These are phyloP conservation scores for Syngnathus acus DNA, from an alignment of 2,797 vertebrate genomes.

Conservation along the genomic window DNA sequence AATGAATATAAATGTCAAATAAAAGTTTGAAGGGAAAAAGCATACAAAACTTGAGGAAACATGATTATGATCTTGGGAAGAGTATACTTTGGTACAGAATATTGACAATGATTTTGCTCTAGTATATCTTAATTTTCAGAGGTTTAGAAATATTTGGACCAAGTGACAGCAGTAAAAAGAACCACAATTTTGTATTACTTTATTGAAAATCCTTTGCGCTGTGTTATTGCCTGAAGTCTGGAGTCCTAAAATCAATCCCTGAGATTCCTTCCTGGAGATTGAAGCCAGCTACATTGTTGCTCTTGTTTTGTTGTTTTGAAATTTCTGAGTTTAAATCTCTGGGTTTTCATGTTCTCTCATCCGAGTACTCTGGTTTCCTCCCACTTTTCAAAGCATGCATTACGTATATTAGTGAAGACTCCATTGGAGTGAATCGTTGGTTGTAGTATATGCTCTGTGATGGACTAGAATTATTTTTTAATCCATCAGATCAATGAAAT, in stretches of 20 bases:
- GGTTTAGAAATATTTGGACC: background rate
- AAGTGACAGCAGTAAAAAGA: background rate
- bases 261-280: background rate
- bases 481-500: too few species aligned
- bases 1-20: background rate
- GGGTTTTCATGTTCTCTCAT: background rate
- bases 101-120: background rate
- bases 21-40: background rate
- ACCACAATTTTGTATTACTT: background rate
- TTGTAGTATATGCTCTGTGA: background rate
- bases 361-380: background rate
- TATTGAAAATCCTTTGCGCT: background rate
- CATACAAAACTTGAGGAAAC: too few species aligned
- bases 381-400: background rate
- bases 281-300: too few species aligned
- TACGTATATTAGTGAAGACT: too few species aligned
- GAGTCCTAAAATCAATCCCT: background rate
- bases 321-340: too few species aligned
- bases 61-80: background rate
- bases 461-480: background rate
- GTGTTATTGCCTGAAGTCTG: background rate
- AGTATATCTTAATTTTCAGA: background rate
- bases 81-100: background rate
- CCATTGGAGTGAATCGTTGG: background rate
- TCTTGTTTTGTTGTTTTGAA: too few species aligned